Evolutionary conservation across 2,888 invertebrate genomes (phyloP).

Genomic region (Mythimna impura): DNA sequence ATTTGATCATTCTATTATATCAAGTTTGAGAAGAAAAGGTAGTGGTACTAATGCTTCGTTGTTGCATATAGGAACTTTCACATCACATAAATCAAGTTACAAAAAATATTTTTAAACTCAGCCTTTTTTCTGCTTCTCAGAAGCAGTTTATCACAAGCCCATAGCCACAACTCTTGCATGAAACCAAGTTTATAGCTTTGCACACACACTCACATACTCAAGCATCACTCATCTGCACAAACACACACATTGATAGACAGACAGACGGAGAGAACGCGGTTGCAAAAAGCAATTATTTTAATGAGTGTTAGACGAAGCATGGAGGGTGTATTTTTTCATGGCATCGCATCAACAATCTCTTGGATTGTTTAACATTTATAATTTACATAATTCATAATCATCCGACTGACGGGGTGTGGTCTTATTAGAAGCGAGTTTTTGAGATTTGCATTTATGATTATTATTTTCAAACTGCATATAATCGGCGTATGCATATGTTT

Average conservation of each 20-base stretch:
- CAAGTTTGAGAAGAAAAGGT: too few species aligned
- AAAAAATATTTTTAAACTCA: neutral
- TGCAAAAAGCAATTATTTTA: constrained; percentile 84
- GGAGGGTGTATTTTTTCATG: constrained; percentile 81
- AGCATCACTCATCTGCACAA: constrained; percentile 20
- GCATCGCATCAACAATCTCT: constrained; percentile 84
- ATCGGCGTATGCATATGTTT: too few species aligned
- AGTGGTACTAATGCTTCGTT: too few species aligned
- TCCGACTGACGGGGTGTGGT: constrained; percentile 68
- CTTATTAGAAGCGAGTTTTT: constrained; percentile 66
- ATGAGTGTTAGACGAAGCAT: constrained; percentile 82
- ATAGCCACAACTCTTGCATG: constrained; percentile 55
- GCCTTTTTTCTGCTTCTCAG: constrained; percentile 4
- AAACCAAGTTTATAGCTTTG: constrained; percentile 52
- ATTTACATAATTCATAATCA: constrained; percentile 89
- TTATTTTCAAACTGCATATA: too few species aligned
- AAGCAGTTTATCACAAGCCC: constrained; percentile 44
- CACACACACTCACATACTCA: constrained; percentile 20
- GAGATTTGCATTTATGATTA: neutral
- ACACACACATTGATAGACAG: constrained; percentile 54
- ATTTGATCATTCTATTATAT: too few species aligned
- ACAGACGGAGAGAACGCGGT: constrained; percentile 70
- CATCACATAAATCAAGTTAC: neutral
- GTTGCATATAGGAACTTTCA: neutral
- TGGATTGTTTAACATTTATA: constrained; percentile 86